Evolutionary conservation across 2,797 vertebrate genomes (phyloP).

Genomic region (Cirrhinus molitorella): DNA sequence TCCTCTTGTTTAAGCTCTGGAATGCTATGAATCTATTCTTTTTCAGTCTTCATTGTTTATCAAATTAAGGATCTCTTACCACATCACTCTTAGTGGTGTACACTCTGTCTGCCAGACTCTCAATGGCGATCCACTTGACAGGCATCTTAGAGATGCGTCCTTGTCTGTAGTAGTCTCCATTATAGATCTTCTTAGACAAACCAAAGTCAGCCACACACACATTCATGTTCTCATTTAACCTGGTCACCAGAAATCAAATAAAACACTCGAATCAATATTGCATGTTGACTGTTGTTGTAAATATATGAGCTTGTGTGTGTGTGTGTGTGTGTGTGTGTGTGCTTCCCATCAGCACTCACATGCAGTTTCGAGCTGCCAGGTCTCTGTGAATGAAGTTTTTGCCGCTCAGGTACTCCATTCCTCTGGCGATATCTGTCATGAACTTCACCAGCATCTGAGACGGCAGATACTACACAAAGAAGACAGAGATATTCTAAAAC

Average conservation of each 20-base stretch:
- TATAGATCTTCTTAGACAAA: conserved; percentile 95
- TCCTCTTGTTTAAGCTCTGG: not conserved
- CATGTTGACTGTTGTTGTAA: not conserved
- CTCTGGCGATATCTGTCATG: conserved; percentile 90
- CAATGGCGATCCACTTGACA: conserved; percentile 95
- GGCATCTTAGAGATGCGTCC: conserved; percentile 95
- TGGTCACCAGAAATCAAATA: conserved; percentile 56
- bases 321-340: not conserved
- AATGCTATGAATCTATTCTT: not conserved
- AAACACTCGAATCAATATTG: not conserved
- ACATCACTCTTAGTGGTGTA: conserved; percentile 95
- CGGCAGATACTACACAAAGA: conserved; percentile 83
- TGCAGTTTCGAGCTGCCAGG: conserved; percentile 93
- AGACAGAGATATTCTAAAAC: not conserved
- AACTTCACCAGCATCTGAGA: conserved; percentile 92
- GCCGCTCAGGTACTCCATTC: conserved; percentile 91
- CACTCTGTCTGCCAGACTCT: conserved; percentile 90
- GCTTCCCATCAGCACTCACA: conserved; percentile 76
- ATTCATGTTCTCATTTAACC: conserved; percentile 94
- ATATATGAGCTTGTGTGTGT: no score
- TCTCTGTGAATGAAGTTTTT: conserved; percentile 94
- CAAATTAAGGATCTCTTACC: conserved; percentile 71
- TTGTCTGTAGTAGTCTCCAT: conserved; percentile 93
- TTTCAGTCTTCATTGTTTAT: not conserved
- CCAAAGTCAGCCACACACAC: conserved; percentile 94